phyloP scores from a whole-genome alignment of 2,113 vertebrate species.

The Brachirus orientalis region DNA sequence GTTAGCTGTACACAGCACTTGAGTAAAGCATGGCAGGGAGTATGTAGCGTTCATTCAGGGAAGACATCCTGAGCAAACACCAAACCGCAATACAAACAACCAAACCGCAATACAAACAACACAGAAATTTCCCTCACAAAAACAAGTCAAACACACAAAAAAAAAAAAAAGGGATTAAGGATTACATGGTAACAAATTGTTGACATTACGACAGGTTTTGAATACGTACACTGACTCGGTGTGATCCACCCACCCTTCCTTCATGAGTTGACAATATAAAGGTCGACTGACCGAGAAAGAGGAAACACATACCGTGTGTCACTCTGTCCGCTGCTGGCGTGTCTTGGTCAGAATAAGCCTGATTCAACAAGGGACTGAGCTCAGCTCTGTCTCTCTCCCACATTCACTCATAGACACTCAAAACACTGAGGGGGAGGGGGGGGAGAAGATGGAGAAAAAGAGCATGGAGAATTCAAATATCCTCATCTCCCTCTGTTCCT shows the following conservation, averaged over 20 bases:
- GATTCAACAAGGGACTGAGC: slow-evolving; percentile 50
- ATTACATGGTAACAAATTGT: background rate
- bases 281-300: slow-evolving; percentile 30
- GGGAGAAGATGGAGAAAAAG: slow-evolving; percentile 43
- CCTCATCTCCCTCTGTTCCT: slow-evolving; percentile 17
- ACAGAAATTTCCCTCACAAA: slow-evolving; percentile 7
- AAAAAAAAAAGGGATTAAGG: background rate
- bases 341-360: slow-evolving; percentile 39
- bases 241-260: background rate
- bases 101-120: slow-evolving; percentile 6
- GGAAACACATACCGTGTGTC: slow-evolving; percentile 48
- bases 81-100: slow-evolving; percentile 17
- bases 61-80: slow-evolving; percentile 38
- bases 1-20: slow-evolving; percentile 11
- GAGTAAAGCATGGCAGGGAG: slow-evolving; percentile 14
- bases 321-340: slow-evolving; percentile 9
- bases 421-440: slow-evolving; percentile 54
- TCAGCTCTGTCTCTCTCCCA: slow-evolving; percentile 26
- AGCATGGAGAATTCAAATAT: slow-evolving; percentile 34
- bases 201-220: background rate
- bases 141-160: background rate
- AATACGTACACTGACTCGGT: background rate
- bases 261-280: slow-evolving; percentile 5
- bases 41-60: slow-evolving; percentile 15
- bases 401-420: slow-evolving; percentile 6